Evolutionary conservation across 2,888 invertebrate species (phyloP), one percentile per base, ranked within the genome.

Genomic region (Lathronympha strigana): DNA sequence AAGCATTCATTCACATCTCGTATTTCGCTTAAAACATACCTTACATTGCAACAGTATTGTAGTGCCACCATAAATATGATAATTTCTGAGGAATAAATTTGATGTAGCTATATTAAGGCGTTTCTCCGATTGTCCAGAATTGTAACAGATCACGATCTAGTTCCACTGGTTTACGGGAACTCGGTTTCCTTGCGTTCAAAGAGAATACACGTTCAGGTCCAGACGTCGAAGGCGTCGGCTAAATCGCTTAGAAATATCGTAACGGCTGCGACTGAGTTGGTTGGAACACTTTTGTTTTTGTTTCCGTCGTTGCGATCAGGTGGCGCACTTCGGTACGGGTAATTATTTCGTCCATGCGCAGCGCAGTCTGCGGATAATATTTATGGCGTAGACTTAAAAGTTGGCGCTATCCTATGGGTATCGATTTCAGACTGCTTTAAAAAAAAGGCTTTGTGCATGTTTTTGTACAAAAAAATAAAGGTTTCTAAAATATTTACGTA

Each of bases 241-340:
- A 72, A 79, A 76, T 76, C 69, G 74, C 69, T 70, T 67, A 71
- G 72, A 77, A 78, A 75, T 69, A 74, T 71, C 71, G 70, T 63
- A 70, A 70, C 70, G 69, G 68, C 66, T 72, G 71, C 51, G 28
- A 13, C 38, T 13, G 40, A 45, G 45, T 66, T 60, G 19, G 60
- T 13, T 49, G 38, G 58, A 64, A 57, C 33, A 64, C 57, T 64
- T 64, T 63, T 58, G 58, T 53, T 64, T 64, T 54, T 61, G 54
- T 53, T 66, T 61, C 23, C 33, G 33, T 57, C 57, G 67, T 67
- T 67, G 64, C 17, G 58, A 64, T 60, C 64, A 64, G 64, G 64
- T 64, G 64, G 64, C 51, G 64, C 63, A 28, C 57, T 50, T 45
- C n/a, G 43, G 33, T 19, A 33, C 43, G n/a, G 51, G 58, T 60